Conservation (phyloP, 2,113 vertebrate species). For the Spheniscus mendiculus region DNA sequence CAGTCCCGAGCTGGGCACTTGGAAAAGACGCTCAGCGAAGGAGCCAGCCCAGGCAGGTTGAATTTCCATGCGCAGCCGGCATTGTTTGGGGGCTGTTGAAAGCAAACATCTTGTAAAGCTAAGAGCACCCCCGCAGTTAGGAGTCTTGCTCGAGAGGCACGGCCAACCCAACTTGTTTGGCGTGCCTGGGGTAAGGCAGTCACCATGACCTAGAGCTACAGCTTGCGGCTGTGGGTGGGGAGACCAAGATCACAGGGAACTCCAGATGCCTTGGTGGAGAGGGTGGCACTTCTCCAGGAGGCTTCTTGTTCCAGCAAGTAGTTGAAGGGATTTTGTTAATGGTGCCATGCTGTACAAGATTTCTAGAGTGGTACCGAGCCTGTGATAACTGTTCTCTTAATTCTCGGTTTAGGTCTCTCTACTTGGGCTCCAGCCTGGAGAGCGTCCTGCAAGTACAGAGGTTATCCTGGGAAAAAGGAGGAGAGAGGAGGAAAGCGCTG, state of each 20-base stretch:
- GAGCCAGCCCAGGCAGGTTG: background rate
- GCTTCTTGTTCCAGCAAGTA: background rate
- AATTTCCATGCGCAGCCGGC: background rate
- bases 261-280: background rate
- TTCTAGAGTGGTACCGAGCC: background rate
- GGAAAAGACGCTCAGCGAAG: background rate
- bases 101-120: background rate
- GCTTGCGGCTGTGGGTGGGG: background rate
- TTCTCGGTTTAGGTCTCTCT: background rate
- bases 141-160: too few relatives aligned
- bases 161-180: background rate
- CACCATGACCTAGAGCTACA: background rate
- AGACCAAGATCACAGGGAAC: background rate
- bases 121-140: fast-evolving
- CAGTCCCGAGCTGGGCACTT: background rate
- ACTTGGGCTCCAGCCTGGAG: background rate
- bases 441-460: background rate
- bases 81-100: background rate
- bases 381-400: background rate
- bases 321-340: background rate
- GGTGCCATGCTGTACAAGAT: background rate
- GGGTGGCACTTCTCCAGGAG: background rate
- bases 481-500: background rate
- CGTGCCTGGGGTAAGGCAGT: background rate
- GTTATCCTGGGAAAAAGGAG: background rate